Base-by-base conservation (phyloP, 2,113 vertebrate species). In the Entomyzon cyanotis region DNA sequence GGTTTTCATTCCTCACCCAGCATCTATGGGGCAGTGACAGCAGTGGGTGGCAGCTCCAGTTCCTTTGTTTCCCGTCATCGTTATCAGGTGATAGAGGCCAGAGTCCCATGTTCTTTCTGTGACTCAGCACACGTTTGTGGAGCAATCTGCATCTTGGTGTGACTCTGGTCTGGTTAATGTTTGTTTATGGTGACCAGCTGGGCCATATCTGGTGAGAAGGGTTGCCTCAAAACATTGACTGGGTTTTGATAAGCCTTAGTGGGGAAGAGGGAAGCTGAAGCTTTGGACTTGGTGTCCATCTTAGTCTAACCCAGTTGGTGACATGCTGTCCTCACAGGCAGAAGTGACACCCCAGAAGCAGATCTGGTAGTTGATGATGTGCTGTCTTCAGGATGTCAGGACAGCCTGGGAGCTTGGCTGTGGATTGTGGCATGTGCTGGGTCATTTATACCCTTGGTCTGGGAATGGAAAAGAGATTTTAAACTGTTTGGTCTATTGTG, bases 391-490 rank as follows among this genome's bases (percentile, higher is more conserved):
- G 70, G 49, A 18, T 31, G 20, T 17, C 30, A 30, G 71, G 37
- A 25, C 15, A 23, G 63, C 10, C 30, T 69, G 63, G 31, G 49
- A 49, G 25, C 41, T 53, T 9, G 25, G 24, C 49, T 69, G 39
- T 0, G 7, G 46, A 11, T n/a, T 69, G 63, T 1, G 1, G 33
- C 0, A 1, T 21, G 20, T 46, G n/a, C 24, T 5, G 21, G 10
- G 25, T 49, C 41, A 49, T 42, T 49, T 42, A 28, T 63, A 56
- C 55, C 56, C 56, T 47, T 10, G 53, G 8, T 2, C 0, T 56
- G 39, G 27, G 33, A 21, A 52, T 52, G 58, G 64, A 70, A 74
- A 67, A 58, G 9, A 15, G 10, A 3, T 79, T 49, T 79, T 59
- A 10, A 68, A 33, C 42, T 52, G 13, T 47, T 68, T 11, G 49